phyloP scores from a whole-genome alignment of 2,797 vertebrate genomes.

The Neostethus bicornis region DNA sequence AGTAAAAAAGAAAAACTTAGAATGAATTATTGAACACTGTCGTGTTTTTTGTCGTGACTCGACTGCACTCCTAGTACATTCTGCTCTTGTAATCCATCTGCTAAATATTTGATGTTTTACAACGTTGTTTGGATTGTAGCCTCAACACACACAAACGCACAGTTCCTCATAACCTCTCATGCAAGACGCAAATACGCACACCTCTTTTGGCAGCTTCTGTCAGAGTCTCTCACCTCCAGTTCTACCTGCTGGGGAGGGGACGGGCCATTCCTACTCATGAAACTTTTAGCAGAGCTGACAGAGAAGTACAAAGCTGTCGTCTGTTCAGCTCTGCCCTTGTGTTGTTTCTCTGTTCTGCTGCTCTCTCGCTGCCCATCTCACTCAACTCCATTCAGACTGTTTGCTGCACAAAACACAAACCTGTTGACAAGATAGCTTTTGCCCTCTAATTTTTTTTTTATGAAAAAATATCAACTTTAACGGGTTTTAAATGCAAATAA shows the following conservation, averaged over 20 bases:
- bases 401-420: background rate
- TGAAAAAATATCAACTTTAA: too few relatives aligned
- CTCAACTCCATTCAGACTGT: background rate
- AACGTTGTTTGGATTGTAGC: slow-evolving; percentile 59
- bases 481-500: slow-evolving; percentile 32
- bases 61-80: slow-evolving; percentile 60
- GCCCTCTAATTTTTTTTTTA: too few relatives aligned
- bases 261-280: slow-evolving; percentile 65
- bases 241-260: slow-evolving; percentile 51
- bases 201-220: slow-evolving; percentile 54
- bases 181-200: slow-evolving; percentile 8
- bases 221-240: slow-evolving; percentile 63
- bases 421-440: background rate
- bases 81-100: slow-evolving; percentile 73
- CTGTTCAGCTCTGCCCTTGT: slow-evolving; percentile 11
- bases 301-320: slow-evolving; percentile 29
- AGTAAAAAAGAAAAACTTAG: slow-evolving; percentile 15
- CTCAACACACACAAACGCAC: slow-evolving; percentile 12
- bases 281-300: slow-evolving; percentile 62
- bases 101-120: slow-evolving; percentile 79
- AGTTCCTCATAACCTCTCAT: background rate
- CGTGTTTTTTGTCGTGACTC: slow-evolving; percentile 50
- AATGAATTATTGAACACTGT: slow-evolving; percentile 56
- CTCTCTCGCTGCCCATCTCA: background rate
- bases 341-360: slow-evolving; percentile 8